phyloP scores from a whole-genome alignment of 1,140 invertebrate species.

The Aphaenogaster floridana region DNA sequence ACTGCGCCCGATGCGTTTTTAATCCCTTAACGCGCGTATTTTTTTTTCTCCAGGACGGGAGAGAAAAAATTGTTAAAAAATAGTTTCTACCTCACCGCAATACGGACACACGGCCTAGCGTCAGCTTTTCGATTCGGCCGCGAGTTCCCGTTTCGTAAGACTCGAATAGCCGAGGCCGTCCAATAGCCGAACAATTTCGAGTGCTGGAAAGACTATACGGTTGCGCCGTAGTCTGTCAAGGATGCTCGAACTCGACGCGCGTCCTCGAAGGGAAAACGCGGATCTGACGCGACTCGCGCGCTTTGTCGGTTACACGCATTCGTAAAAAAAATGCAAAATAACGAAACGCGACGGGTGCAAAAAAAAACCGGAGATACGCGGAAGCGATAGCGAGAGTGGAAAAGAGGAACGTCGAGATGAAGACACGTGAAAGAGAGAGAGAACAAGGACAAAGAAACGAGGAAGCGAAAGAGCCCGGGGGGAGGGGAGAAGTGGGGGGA shows the following conservation, averaged over 20 bases:
- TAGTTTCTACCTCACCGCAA: not conserved
- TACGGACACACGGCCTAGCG: not conserved
- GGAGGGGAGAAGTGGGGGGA: not conserved
- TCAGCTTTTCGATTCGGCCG: not conserved
- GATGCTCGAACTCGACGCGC: conserved; percentile 30
- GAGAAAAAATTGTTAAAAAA: not conserved
- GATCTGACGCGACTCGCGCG: not conserved
- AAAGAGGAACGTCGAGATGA: conserved; percentile 38
- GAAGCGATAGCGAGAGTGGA: conserved; percentile 21
- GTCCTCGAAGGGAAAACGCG: conserved; percentile 8
- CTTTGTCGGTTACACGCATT: conserved; percentile 20
- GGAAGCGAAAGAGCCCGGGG: conserved; percentile 21
- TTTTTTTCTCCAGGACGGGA: not conserved
- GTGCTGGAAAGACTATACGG: not conserved
- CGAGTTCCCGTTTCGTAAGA: not conserved
- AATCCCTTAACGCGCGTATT: conserved; percentile 28
- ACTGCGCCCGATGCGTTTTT: conserved; percentile 45
- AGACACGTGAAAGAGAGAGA: conserved; percentile 59
- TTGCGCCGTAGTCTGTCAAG: conserved; percentile 26
- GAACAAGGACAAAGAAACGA: conserved; percentile 45
- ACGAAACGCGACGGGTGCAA: not conserved
- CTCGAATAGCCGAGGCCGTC: not conserved
- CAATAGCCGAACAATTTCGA: conserved; percentile 15
- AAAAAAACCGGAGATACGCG: conserved; percentile 3
- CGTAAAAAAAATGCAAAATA: conserved; percentile 37